phyloP scores from a whole-genome alignment of 2,888 invertebrate genomes.

The Neoscelio sp. region DNA sequence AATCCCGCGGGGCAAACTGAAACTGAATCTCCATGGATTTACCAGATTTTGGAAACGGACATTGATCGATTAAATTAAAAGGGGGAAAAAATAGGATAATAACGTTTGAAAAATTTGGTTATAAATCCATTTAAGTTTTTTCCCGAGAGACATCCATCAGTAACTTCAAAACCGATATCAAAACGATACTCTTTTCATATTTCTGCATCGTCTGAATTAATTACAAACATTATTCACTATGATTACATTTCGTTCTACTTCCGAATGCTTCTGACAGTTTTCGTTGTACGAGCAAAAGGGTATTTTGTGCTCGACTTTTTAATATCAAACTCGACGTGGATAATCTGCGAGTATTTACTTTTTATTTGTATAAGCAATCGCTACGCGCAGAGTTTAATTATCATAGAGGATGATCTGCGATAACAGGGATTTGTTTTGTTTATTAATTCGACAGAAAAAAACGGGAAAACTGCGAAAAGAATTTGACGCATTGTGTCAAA shows the following conservation, averaged over 20 bases:
- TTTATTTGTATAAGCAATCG: slow-evolving; percentile 37
- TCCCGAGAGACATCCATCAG: background rate
- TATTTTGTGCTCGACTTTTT: slow-evolving; percentile 25
- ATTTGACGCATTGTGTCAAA: slow-evolving; percentile 9
- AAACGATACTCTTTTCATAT: slow-evolving; percentile 19
- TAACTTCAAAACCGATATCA: slow-evolving; percentile 7
- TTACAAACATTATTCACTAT: slow-evolving; percentile 26
- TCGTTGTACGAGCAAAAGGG: slow-evolving; percentile 6
- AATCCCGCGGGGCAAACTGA: no score
- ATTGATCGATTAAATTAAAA: no score
- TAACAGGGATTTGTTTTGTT: slow-evolving; percentile 36
- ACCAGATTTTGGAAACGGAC: no score
- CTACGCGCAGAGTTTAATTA: slow-evolving; percentile 21
- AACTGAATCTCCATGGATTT: no score
- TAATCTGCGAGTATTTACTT: slow-evolving; percentile 35
- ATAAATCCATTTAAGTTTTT: no score
- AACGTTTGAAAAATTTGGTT: no score
- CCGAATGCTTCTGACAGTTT: slow-evolving; percentile 28
- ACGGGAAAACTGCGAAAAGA: no score
- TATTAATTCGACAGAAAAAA: no score
- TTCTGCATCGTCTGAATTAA: slow-evolving; percentile 34
- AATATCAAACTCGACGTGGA: slow-evolving; percentile 30
- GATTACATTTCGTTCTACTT: slow-evolving; percentile 23
- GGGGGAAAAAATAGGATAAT: no score
- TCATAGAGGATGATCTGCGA: slow-evolving; percentile 36